Base-by-base conservation (phyloP, 2,888 invertebrate species). In the Matsumyia berberina region DNA sequence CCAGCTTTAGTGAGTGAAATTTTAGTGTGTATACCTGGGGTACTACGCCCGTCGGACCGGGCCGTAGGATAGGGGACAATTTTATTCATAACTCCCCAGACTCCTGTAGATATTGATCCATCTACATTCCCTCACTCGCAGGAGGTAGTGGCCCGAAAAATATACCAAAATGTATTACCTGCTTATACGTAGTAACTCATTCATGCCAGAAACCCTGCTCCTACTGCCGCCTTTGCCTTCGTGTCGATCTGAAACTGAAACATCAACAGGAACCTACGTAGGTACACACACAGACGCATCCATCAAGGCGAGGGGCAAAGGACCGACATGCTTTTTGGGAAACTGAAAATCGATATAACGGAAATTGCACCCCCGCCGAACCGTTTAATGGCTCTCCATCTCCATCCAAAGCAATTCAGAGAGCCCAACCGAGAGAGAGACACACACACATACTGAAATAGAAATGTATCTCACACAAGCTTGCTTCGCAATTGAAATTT, bases 11-110 rank as follows among this genome's bases (percentile, higher is more conserved):
- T 11, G 42, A n/a, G 42, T 70, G 64, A 53, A 83, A 77, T 67
- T 83, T 83, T 62, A 78, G 57, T 72, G 19, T 44, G 35, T 19
- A 17, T 44, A 29, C 44, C 35, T 17, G n/a, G n/a, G n/a, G n/a
- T n/a, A n/a, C n/a, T n/a, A n/a, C n/a, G n/a, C n/a, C n/a, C n/a
- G n/a, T n/a, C n/a, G n/a, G n/a, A n/a, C n/a, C n/a, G n/a, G n/a
- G n/a, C n/a, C 44, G 46, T 17, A 74, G 49, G 11, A 39, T 39
- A 49, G 66, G 58, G 44, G 55, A 82, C 82, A 73, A 73, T 73
- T 72, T 73, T 83, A 83, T 83, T 83, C 82, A 83, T 78, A 73
- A 83, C 77, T 78, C 82, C 72, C 77, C 49, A 67, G 77, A 67
- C 67, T 78, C 72, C 39, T 73, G 55, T 73, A 49, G 78, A 62